Base-by-base conservation (phyloP, 2,888 invertebrate genomes). In the Campopleginae sp. region DNA sequence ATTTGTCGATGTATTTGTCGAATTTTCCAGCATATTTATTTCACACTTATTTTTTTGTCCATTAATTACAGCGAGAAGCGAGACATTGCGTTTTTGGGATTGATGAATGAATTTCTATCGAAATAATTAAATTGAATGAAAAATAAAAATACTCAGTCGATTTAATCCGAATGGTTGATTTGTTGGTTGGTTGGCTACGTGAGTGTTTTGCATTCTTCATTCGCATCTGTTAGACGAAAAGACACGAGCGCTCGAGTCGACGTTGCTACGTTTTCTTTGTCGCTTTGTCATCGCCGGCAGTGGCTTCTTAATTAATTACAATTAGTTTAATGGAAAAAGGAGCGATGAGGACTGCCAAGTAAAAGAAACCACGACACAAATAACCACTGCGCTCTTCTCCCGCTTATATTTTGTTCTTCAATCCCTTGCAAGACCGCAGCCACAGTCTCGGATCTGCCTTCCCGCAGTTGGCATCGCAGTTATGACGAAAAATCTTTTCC, bases 251-350 rank as follows among this genome's bases (percentile, higher is more conserved):
- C 76, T 76, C 77, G 44, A 38, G 44, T 65, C 78, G 38, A 27
- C 42, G 76, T 76, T 70, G 27, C 38, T 38, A 38, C 31, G 54
- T n/a, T 61, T 33, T 33, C 42, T 61, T 61, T 12, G 46, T 54
- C 51, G 61, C 72, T 72, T 66, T 44, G 66, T 54, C n/a, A 54
- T 78, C 19, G 84, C 82, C 85, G 83, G 83, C 86, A 80, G 76
- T 78, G 76, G 88, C 88, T 91, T 87, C 90, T 93, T 91, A 92
- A 92, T 92, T 93, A 92, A 93, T 93, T 93, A 92, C 92, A 92
- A 93, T 93, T 92, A 92, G 92, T 92, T 91, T 91, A 92, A 92
- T 90, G 89, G 91, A 92, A 89, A 88, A 88, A 89, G 89, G 89
- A 89, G 88, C 83, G 63, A 54, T 63, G 80, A 84, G 71, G 84